Base-by-base conservation (phyloP, 2,888 invertebrate genomes). In the Beris chalybata region DNA sequence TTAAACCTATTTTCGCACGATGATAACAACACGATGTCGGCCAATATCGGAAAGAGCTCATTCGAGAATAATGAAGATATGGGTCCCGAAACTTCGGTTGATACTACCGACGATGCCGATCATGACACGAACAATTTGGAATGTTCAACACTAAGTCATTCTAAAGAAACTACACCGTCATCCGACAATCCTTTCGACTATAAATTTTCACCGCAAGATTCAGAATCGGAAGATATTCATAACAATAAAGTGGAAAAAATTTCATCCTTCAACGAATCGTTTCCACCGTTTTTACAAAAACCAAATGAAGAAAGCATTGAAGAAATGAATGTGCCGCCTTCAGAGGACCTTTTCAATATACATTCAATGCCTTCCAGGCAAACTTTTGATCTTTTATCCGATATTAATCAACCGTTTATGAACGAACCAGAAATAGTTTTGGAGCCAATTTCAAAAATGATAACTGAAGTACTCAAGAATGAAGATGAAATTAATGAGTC, bases 71-170 rank as follows among this genome's bases (percentile, higher is more conserved):
- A 86, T 73, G 86, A 86, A 69, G 89, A 90, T 78, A 83, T 89
- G 71, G 91, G 90, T 4, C 90, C 90, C 0, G 91, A 91, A 81
- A 90, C 89, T 0, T 88, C 90, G 70, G 89, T 90, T 9, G 91
- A 90, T 77, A 84, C 85, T 31, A 84, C 86, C 65, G 84, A 86
- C 71, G 86, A 86, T 67, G 70, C 67, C 68, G 81, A 81, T 4
- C 71, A 68, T 55, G 71, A 72, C 52, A 71, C 71, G 48, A 67
- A 71, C 67, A 67, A 69, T 30, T 53, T 70, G 7, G 70, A 70
- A 13, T 70, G 70, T 55, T 72, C 72, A 53, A 68, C 71, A 1
- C 53, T 72, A 55, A 72, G 72, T 64, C 72, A 72, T 55, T 73
- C 72, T 47, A 73, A 73, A 67, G 72, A 73, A 32, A 71, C 70